phyloP scores from a whole-genome alignment of 2,888 invertebrate genomes.

The Lasioglossum villosulum region DNA sequence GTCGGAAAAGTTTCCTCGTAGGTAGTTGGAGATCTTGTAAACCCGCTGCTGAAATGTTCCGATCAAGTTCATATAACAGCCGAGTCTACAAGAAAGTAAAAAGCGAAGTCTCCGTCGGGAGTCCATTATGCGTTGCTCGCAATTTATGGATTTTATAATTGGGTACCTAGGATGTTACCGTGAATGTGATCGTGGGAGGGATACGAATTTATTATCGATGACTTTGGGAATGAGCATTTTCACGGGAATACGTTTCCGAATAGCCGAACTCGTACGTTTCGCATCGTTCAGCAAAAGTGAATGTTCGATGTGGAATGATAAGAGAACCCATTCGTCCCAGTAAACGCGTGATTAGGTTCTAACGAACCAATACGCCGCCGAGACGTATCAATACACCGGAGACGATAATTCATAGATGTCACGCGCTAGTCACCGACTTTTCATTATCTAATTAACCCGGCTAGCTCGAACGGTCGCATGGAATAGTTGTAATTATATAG shows the following conservation, averaged over 20 bases:
- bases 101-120: background rate
- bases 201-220: too few species aligned
- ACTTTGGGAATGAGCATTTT: background rate
- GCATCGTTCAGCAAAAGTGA: background rate
- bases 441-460: constrained; percentile 4
- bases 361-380: background rate
- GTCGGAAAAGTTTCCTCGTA: background rate
- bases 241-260: background rate
- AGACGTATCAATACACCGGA: background rate
- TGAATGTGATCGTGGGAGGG: too few species aligned
- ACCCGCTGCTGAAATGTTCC: background rate
- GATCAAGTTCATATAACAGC: background rate
- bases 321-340: background rate
- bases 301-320: background rate
- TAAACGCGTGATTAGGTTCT: background rate
- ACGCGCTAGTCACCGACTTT: constrained; percentile 51
- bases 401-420: constrained; percentile 41
- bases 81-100: background rate
- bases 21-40: background rate
- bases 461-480: constrained; percentile 14
- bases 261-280: background rate
- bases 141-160: background rate
- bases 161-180: background rate
- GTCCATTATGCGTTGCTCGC: background rate
- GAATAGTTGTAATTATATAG: constrained; percentile 54